These are phyloP conservation scores for Epizoanthus ramosus DNA, from an alignment of 92 coral and sea anemone genomes.

Conservation along the genomic window DNA sequence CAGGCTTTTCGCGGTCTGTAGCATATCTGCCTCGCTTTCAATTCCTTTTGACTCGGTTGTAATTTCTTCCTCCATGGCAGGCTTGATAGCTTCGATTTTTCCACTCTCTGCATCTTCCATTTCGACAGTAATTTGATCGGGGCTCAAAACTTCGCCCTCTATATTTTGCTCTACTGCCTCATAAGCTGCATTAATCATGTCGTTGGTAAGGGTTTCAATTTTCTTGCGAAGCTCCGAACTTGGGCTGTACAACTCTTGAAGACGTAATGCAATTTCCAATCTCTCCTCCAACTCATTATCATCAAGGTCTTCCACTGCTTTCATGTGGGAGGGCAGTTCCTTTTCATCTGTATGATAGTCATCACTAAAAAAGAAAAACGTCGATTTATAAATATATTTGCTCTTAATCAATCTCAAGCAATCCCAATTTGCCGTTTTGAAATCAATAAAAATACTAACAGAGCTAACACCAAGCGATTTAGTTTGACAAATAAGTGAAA, in stretches of 20 bases:
- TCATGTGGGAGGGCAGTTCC: not conserved
- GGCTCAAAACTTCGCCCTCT: not conserved
- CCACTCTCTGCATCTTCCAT: not conserved
- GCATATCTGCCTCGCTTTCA: constrained; percentile 40
- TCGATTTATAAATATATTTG: too few relatives aligned
- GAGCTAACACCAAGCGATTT: too few relatives aligned
- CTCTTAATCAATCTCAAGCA: too few relatives aligned
- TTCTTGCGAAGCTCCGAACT: constrained; percentile 13
- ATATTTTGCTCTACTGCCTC: constrained; percentile 14
- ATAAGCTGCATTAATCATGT: constrained; percentile 37
- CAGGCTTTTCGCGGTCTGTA: constrained; percentile 44
- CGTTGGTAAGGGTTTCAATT: constrained; percentile 9
- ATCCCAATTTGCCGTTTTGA: too few relatives aligned
- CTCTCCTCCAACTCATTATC: constrained; percentile 27
- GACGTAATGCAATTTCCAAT: constrained; percentile 19
- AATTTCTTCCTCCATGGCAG: constrained; percentile 15
- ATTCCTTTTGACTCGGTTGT: not conserved
- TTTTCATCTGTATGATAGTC: not conserved
- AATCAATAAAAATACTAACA: too few relatives aligned
- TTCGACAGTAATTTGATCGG: not conserved
- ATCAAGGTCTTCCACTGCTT: constrained; percentile 38
- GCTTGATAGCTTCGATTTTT: not conserved
- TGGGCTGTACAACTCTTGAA: constrained; percentile 25
- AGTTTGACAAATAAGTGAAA: too few relatives aligned
- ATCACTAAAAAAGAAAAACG: too few relatives aligned